Evolutionary conservation across 2,113 vertebrate genomes (phyloP).

Genomic region (Corvus hawaiiensis): DNA sequence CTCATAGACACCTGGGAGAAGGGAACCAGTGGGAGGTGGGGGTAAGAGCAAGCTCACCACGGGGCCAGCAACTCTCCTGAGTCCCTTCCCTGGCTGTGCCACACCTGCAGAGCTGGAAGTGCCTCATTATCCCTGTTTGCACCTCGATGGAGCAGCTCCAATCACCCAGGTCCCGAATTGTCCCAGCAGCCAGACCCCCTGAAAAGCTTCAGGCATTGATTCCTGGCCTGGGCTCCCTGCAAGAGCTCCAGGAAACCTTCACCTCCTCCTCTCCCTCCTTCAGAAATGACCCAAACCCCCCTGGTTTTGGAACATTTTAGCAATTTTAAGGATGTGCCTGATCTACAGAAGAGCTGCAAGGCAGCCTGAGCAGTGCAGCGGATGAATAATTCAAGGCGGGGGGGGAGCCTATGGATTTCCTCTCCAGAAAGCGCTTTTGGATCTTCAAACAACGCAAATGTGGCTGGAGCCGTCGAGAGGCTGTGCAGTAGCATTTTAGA

Average conservation of each 20-base stretch:
- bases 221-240: not conserved
- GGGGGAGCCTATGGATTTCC: not conserved
- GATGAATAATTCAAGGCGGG: not conserved
- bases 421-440: not conserved
- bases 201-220: not conserved
- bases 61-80: not conserved
- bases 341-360: not conserved
- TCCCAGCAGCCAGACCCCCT: not conserved
- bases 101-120: fast-evolving
- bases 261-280: not conserved
- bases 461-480: not conserved
- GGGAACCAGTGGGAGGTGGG: not conserved
- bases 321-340: not conserved
- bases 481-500: not conserved
- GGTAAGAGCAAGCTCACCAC: not conserved
- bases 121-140: fast-evolving
- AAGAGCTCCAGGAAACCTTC: not conserved
- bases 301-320: not conserved
- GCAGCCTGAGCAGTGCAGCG: too few relatives aligned
- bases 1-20: fast-evolving
- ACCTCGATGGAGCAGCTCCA: not conserved
- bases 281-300: fast-evolving
- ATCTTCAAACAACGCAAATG: not conserved
- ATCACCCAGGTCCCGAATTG: fast-evolving
- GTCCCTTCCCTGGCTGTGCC: not conserved